Base-by-base conservation (phyloP, 2,888 invertebrate species). In the Drosophila anomelani region DNA sequence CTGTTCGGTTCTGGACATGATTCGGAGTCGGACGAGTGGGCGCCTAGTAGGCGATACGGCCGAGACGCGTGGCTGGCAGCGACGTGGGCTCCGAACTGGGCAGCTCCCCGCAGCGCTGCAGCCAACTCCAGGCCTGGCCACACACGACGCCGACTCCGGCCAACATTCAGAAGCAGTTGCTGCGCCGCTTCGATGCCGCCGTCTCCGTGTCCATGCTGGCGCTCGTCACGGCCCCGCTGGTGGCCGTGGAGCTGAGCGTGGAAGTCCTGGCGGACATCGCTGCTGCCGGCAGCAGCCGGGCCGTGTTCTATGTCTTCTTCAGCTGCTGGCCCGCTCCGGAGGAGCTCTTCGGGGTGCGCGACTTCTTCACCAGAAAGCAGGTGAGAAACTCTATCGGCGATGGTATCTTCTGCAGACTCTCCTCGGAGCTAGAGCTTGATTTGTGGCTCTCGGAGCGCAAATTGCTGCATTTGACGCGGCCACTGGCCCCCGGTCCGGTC, bases 311-410 rank as follows among this genome's bases (percentile, higher is more conserved):
- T 85, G 91, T 83, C 64, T 90, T 90, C 80, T 88, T 90, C 12
- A 81, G 63, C 75, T 85, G 66, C 43, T 78, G 55, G 74, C 53
- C 61, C 74, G 41, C 55, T 15, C 32, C 75, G 38, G 46, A 55
- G 38, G 61, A 60, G 60, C 77, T 71, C 68, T 90, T 90, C 51
- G 90, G 79, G 23, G 80, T 77, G 49, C 92, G 91, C 23, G 92
- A 88, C 77, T 91, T 92, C 79, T 92, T 92, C 4, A 92, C 79
- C 46, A 92, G 84, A 64, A 92, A 92, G 74, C 92, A 92, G 26
- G 92, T 92, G 71, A 92, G 87, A 66, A 92, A 92, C 80, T 92
- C 92, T 46, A 92, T 92, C 44, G 92, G 91, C 59, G 92, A 91
- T 36, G 92, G 86, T 62, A 90, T 88, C 82, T 92, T 92, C 53